Evolutionary conservation across 2,888 invertebrate genomes (phyloP), one percentile per base, ranked within the genome.

Genomic region (Atrina japonica): DNA sequence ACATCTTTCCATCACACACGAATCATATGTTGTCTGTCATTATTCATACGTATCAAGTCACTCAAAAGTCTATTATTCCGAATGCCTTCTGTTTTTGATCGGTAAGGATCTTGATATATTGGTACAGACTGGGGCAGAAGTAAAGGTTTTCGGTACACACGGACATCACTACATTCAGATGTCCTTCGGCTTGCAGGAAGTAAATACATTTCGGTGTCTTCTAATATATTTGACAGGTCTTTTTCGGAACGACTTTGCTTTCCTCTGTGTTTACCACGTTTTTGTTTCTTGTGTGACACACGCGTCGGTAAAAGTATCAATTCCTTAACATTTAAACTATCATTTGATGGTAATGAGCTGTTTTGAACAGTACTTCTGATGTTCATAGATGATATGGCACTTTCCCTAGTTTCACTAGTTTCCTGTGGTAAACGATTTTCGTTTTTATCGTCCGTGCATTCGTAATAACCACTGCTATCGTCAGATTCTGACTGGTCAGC

Each of bases 11-110:
- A 5, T 35, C 35, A 35, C 35, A 35, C 35, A 35, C 11, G 35
- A 35, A 81, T 69, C 47, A 81, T 73, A 52, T 76, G 70, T 45
- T 81, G 81, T 67, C 75, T 81, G 41, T 79, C 77, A 66, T 81
- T 77, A 53, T 81, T 81, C 81, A 81, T 79, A 16, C 76, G 65
- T n/a, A 81, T 81, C 9, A 81, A 52, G 65, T 81, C 81, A 7
- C 78, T 77, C 3, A 81, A 50, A n/a, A 81, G 71, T 65, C 81
- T 73, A 49, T 81, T 68, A 9, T 52, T 78, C 47, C 77, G 35
- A 11, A 35, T 77, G 23, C 69, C 74, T 11, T 73, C 67, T 16
- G 77, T 75, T 64, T 77, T 76, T 27, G 73, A 74, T 23, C 81
- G 49, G 55, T 79, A 75, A 29, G 81, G 81, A 40, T 81, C 81